Conservation (phyloP, 2,113 vertebrate genomes). For the Semnornis frantzii region DNA sequence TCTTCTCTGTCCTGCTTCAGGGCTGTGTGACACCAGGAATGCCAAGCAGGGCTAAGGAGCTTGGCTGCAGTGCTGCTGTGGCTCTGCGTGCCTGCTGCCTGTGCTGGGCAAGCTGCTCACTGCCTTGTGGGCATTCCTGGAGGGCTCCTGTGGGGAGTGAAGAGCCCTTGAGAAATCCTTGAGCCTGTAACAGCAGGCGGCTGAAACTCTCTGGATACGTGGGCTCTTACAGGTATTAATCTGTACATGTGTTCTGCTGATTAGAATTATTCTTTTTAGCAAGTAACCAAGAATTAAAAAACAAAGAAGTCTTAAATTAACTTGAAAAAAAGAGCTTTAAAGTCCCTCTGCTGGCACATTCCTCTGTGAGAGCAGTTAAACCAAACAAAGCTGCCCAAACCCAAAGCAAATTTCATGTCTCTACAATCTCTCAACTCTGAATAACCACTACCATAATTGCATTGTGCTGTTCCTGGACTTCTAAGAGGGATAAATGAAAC, state of each 20-base stretch:
- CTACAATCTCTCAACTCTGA: neutral
- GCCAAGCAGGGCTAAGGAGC: neutral
- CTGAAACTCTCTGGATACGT: neutral
- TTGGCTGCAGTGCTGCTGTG: neutral
- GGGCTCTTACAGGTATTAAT: neutral
- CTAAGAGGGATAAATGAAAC: neutral
- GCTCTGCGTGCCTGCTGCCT: neutral
- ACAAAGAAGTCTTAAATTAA: neutral
- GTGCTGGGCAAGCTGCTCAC: neutral
- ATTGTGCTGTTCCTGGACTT: neutral
- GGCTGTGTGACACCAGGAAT: neutral
- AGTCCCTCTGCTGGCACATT: neutral
- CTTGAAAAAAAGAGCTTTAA: neutral
- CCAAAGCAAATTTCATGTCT: neutral
- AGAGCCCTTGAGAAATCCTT: neutral
- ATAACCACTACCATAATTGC: neutral
- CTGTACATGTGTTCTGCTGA: neutral
- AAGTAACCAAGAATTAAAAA: neutral
- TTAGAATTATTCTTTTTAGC: neutral
- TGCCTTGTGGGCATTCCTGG: neutral
- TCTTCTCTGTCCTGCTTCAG: conserved; percentile 23
- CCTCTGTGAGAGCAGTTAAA: neutral
- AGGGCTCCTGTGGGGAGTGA: neutral
- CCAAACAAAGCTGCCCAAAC: neutral
- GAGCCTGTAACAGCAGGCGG: neutral